Evolutionary conservation across 1,140 invertebrate species (phyloP).

Genomic region (Drosophila quadrilineata): DNA sequence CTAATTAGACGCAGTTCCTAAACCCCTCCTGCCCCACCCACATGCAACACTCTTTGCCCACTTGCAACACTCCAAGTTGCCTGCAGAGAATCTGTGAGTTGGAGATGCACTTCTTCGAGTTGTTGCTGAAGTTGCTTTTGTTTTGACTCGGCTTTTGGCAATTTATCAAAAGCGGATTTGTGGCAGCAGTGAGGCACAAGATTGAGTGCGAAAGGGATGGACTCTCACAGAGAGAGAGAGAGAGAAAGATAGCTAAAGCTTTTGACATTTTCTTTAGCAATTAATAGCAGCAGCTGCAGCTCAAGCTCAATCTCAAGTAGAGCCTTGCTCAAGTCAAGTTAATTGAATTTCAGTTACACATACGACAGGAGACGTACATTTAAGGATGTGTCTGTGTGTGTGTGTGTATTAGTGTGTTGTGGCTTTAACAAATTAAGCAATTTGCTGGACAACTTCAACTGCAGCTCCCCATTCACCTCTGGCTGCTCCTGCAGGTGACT

Average conservation of each 20-base stretch:
- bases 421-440: conserved; percentile 69
- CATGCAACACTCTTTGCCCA: no score
- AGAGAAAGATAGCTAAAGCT: conserved; percentile 1
- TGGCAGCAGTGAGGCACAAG: not conserved
- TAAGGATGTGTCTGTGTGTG: not conserved
- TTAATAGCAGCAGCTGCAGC: conserved; percentile 48
- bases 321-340: conserved; percentile 35
- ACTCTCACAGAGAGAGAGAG: not conserved
- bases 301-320: conserved; percentile 1
- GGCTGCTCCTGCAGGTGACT: conserved; percentile 39
- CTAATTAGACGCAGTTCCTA: conserved; percentile 38
- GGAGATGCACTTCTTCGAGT: no score
- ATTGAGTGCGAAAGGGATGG: not conserved
- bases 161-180: conserved; percentile 48
- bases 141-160: not conserved
- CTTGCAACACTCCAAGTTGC: no score
- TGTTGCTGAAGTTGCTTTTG: not conserved
- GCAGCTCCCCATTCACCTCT: conserved; percentile 3
- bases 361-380: conserved; percentile 31
- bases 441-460: conserved; percentile 45
- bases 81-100: no score
- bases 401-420: conserved; percentile 21
- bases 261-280: conserved; percentile 56
- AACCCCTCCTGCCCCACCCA: no score
- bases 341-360: conserved; percentile 73